Evolutionary conservation across 2,113 vertebrate species (phyloP), one percentile per base, ranked within the genome.

Genomic region (Neotoma lepida): DNA sequence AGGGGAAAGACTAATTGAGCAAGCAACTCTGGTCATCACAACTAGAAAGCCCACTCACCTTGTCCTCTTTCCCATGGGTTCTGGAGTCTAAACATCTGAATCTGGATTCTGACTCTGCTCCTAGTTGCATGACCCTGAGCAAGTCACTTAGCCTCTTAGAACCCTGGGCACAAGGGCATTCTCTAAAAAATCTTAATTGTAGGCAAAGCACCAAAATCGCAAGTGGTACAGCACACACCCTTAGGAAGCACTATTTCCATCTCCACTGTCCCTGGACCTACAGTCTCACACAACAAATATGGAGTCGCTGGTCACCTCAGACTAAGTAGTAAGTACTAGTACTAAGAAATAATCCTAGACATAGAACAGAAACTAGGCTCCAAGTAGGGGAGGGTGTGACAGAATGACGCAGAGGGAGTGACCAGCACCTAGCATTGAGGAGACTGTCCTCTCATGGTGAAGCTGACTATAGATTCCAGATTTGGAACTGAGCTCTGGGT

Each of bases 51-150:
- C 3, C 0, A 3, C 22, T 95, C 84, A 81, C 15, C 56, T 35
- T 44, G 7, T 35, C 4, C 58, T 81, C 58, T 86, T 88, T 89
- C 30, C 56, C 12, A 2, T 64, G 39, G 78, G 17, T 77, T 94
- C 56, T 66, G 35, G 76, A 71, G n/a, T 81, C 33, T 22, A 9
- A 35, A n/a, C 15, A 26, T 14, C 46, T 86, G 70, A 54, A 54
- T 78, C 44, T 94, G 85, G 15, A 94, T 91, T 88, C 76, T 77
- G 58, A 85, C 24, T 89, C 66, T 84, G 14, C 78, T 68, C 13
- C 20, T 41, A 64, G 28, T n/a, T 84, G 6, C 41, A 74, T 64
- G 39, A 81, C 58, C 9, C 58, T 44, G 4, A 88, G 20, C 10
- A 80, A 93, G 68, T 89, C 64, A 20, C 26, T 64, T 58, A 61